Evolutionary conservation across 2,797 vertebrate genomes (phyloP).

Genomic region (Microhierax caerulescens): DNA sequence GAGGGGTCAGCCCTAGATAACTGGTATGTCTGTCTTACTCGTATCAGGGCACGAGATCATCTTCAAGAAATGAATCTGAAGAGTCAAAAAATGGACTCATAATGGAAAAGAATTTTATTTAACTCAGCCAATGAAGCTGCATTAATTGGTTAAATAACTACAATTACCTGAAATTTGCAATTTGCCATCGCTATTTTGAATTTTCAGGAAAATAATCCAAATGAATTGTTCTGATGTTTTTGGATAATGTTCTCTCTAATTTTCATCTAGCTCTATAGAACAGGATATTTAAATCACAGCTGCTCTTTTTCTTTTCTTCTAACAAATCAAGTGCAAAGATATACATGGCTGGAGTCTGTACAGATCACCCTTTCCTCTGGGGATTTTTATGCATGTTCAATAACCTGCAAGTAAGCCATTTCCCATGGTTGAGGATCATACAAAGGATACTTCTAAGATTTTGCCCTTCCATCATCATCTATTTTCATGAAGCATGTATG

Average conservation of each 20-base stretch:
- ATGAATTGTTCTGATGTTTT: not conserved
- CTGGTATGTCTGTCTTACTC: not conserved
- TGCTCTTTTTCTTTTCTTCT: not conserved
- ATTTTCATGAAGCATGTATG: not conserved
- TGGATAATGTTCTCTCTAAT: not conserved
- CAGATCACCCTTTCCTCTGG: not conserved
- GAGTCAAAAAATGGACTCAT: not conserved
- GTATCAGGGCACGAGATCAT: not conserved
- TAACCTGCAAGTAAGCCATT: not conserved
- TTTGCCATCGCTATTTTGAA: not conserved
- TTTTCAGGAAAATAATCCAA: not conserved
- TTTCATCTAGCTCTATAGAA: not conserved
- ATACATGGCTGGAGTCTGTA: not conserved
- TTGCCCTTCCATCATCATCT: not conserved
- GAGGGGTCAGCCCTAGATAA: not conserved
- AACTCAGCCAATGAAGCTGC: not conserved
- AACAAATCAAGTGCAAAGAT: not conserved
- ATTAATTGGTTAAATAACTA: not conserved
- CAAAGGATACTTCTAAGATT: not conserved
- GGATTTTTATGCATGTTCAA: not conserved
- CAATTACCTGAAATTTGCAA: not conserved
- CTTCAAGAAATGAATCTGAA: not conserved
- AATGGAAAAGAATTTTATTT: not conserved
- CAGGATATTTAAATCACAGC: not conserved
- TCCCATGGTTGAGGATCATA: fast-evolving